phyloP scores from a whole-genome alignment of 2,888 invertebrate species.

The Noctua comes region DNA sequence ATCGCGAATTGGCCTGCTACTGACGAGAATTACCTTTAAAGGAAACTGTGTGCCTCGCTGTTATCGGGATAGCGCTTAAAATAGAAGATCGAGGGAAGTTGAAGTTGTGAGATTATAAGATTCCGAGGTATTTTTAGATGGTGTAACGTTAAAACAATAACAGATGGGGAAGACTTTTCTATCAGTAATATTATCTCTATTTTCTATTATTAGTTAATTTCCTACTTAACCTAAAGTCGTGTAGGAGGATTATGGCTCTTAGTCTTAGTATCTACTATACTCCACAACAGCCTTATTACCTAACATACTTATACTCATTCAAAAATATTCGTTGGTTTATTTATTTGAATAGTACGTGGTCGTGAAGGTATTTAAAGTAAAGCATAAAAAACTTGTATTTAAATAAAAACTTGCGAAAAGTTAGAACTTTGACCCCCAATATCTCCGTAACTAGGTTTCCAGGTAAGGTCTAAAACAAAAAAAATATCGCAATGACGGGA shows the following conservation, averaged over 20 bases:
- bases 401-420: too few relatives aligned
- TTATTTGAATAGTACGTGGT: too few relatives aligned
- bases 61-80: conserved; percentile 11
- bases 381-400: too few relatives aligned
- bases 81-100: conserved; percentile 3
- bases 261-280: not conserved
- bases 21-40: conserved; percentile 30
- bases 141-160: not conserved
- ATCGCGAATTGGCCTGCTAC: conserved; percentile 37
- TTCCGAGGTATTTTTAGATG: conserved; percentile 5
- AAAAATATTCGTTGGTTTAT: not conserved
- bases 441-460: too few relatives aligned
- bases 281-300: not conserved
- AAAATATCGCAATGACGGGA: too few relatives aligned
- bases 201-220: not conserved
- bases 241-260: not conserved
- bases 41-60: conserved; percentile 38
- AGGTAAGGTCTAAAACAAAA: too few relatives aligned
- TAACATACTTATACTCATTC: not conserved
- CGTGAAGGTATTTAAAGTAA: too few relatives aligned
- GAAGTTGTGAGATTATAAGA: not conserved
- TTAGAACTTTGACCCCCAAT: too few relatives aligned
- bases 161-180: not conserved
- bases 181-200: not conserved
- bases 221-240: not conserved